phyloP scores from a whole-genome alignment of 2,797 vertebrate species.

The Salmo trutta region DNA sequence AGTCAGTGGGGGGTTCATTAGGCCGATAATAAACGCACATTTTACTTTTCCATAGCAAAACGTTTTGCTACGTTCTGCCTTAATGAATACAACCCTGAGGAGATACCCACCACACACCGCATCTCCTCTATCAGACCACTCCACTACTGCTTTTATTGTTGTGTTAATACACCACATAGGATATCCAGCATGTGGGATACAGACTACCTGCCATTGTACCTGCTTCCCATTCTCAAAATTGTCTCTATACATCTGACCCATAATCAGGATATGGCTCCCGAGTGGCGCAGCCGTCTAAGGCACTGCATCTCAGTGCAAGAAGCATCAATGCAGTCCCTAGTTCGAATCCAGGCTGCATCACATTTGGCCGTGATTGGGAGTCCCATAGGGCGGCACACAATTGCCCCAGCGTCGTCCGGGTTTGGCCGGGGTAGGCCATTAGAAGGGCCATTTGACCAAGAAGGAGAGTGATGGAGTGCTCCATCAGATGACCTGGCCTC shows the following conservation, averaged over 20 bases:
- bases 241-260: slow-evolving; percentile 28
- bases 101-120: slow-evolving; percentile 14
- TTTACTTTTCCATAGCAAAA: background rate
- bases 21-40: background rate
- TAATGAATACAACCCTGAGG: slow-evolving; percentile 29
- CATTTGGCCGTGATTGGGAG: no score
- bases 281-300: no score
- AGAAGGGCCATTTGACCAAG: no score
- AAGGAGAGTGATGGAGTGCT: no score
- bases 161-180: slow-evolving; percentile 27
- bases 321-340: no score
- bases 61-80: background rate
- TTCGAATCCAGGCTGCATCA: no score
- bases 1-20: background rate
- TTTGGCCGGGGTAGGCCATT: no score
- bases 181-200: slow-evolving; percentile 12
- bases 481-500: no score
- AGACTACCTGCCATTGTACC: slow-evolving; percentile 4
- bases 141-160: slow-evolving; percentile 25
- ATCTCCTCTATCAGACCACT: slow-evolving; percentile 1
- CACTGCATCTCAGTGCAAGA: no score
- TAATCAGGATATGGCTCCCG: slow-evolving; percentile 10
- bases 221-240: slow-evolving; percentile 21
- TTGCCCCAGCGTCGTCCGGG: no score
- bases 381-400: no score